Evolutionary conservation across 2,113 vertebrate genomes (phyloP).

Genomic region (Zootoca vivipara): DNA sequence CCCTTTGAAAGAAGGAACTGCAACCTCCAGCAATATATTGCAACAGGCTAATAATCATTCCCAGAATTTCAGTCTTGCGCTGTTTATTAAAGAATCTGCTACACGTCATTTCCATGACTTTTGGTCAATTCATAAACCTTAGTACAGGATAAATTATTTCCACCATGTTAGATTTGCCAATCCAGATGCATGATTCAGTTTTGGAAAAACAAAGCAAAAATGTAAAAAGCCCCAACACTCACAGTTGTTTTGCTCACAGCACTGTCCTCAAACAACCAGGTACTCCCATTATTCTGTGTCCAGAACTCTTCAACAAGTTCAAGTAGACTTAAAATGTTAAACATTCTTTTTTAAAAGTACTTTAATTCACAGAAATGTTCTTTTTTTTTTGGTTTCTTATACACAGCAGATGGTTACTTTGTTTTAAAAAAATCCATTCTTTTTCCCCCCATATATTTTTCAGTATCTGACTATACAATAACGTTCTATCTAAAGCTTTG

Average conservation of each 20-base stretch:
- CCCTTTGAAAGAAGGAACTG: not conserved
- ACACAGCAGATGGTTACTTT: conserved; percentile 74
- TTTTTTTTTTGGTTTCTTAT: conserved; percentile 69
- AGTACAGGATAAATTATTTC: not conserved
- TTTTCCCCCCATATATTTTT: conserved; percentile 71
- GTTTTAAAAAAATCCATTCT: conserved; percentile 73
- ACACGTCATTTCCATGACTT: not conserved
- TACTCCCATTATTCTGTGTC: conserved; percentile 45
- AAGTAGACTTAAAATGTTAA: conserved; percentile 71
- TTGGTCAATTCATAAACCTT: not conserved
- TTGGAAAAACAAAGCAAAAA: conserved; percentile 43
- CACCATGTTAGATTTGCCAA: not conserved
- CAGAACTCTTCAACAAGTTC: conserved; percentile 68
- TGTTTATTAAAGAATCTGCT: not conserved
- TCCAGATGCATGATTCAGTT: conserved; percentile 31
- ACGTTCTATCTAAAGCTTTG: conserved; percentile 70
- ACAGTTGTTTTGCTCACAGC: conserved; percentile 63
- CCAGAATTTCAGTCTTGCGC: not conserved
- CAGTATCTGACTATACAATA: conserved; percentile 76
- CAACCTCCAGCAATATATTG: not conserved
- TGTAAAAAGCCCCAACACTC: conserved; percentile 41
- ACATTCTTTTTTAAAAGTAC: conserved; percentile 78
- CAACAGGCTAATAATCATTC: conserved; percentile 2
- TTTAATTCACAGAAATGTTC: conserved; percentile 79
- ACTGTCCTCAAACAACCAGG: conserved; percentile 49